These are phyloP conservation scores for Gallinago undulata DNA, from an alignment of 2,113 vertebrate species.

Conservation along the genomic window DNA sequence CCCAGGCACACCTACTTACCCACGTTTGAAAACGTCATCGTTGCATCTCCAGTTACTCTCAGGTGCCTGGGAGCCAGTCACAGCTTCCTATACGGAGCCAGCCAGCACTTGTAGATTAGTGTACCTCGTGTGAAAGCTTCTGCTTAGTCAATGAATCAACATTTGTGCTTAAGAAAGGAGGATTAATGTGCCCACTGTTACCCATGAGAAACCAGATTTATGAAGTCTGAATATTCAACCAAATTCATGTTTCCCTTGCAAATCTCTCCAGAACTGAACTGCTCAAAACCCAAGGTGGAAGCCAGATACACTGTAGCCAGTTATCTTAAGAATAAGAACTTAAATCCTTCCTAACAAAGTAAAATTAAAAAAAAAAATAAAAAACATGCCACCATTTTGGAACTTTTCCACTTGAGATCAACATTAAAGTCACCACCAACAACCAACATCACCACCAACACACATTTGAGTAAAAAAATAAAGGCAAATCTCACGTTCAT, in stretches of 20 bases:
- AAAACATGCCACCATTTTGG: neutral
- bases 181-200: neutral
- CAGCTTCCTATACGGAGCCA: neutral
- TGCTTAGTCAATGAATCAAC: neutral
- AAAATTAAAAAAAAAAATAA: neutral
- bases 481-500: neutral
- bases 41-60: neutral
- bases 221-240: neutral
- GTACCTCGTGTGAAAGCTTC: neutral
- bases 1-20: too few relatives aligned
- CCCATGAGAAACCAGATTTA: neutral
- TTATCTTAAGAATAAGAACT: neutral
- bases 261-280: neutral
- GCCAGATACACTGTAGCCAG: neutral
- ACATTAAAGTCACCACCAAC: neutral
- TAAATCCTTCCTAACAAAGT: neutral
- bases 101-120: neutral
- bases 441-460: neutral
- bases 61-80: neutral
- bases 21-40: neutral
- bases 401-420: neutral
- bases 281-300: neutral
- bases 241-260: neutral
- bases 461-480: neutral
- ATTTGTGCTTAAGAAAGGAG: neutral